Percentiles rank a stretch among this genome's conserved stretches.
Evolutionary conservation across 1,140 invertebrate genomes (phyloP).

Genomic region (Helicoverpa zea): DNA sequence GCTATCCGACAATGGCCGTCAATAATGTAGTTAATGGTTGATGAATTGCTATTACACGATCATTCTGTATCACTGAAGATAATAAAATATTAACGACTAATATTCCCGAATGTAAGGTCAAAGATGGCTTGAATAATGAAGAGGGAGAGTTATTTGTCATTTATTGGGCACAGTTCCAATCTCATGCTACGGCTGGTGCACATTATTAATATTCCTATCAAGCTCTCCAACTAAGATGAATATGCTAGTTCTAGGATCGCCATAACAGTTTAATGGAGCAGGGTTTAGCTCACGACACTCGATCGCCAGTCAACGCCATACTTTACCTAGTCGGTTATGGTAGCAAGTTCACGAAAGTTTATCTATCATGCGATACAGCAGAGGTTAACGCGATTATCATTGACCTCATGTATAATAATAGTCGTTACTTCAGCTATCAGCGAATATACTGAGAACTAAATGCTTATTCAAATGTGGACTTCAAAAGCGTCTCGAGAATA

Average conservation of each 20-base stretch:
- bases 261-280: slow-evolving; percentile 18
- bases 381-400: slow-evolving; percentile 30
- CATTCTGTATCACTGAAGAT: neutral
- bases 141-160: neutral
- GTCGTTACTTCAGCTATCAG: neutral
- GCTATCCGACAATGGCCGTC: neutral
- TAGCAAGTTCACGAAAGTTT: slow-evolving; percentile 34
- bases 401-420: slow-evolving; percentile 11
- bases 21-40: neutral
- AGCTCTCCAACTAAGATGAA: slow-evolving; percentile 17
- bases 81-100: neutral
- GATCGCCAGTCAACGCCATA: slow-evolving; percentile 14
- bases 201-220: slow-evolving; percentile 33
- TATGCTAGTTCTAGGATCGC: slow-evolving; percentile 14
- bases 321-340: neutral
- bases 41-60: neutral
- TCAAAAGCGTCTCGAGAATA: neutral
- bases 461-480: neutral
- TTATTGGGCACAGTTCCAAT: slow-evolving; percentile 21
- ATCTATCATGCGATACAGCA: slow-evolving; percentile 16
- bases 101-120: neutral
- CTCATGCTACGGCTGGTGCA: neutral
- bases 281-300: slow-evolving; percentile 18
- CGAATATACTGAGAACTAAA: neutral
- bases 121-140: neutral